Evolutionary conservation across 1,140 invertebrate genomes (phyloP).

Genomic region (Drosophila asahinai): DNA sequence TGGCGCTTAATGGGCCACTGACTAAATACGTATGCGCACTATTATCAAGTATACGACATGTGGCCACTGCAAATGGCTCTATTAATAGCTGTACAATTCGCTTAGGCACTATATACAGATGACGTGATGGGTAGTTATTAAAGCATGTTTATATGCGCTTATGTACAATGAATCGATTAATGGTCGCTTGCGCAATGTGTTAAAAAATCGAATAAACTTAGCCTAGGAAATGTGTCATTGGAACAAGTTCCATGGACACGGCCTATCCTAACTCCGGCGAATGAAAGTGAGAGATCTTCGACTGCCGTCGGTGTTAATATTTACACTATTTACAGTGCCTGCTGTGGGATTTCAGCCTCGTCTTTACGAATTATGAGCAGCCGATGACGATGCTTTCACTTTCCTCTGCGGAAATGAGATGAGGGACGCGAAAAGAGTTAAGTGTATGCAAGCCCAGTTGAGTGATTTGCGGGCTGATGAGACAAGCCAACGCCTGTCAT

Average conservation of each 20-base stretch:
- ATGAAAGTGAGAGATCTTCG: conserved; percentile 14
- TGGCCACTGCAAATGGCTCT: conserved; percentile 57
- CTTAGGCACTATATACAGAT: conserved; percentile 37
- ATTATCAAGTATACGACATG: conserved; percentile 75
- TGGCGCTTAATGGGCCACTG: conserved; percentile 37
- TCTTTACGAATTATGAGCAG: conserved; percentile 52
- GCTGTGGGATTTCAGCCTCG: conserved; percentile 19
- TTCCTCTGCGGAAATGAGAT: conserved; percentile 61
- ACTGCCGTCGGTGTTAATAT: conserved; percentile 32
- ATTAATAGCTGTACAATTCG: conserved; percentile 34
- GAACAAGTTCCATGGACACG: conserved; percentile 1
- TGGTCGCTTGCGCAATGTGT: conserved; percentile 42
- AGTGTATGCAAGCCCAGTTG: conserved; percentile 38
- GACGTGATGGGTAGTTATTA: conserved; percentile 35
- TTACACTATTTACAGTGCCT: conserved; percentile 65
- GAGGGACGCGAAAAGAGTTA: conserved; percentile 35
- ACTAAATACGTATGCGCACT: conserved; percentile 40
- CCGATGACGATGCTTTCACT: conserved; percentile 72
- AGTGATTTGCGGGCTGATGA: conserved; percentile 39
- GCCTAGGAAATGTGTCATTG: conserved; percentile 44
- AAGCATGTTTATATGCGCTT: too few species aligned
- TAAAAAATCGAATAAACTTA: conserved; percentile 48
- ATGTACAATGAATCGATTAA: conserved; percentile 46
- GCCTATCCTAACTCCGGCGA: not conserved
- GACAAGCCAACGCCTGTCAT: conserved; percentile 46